phyloP scores from a whole-genome alignment of 2,888 invertebrate genomes.

The Melangyna quadrimaculata region DNA sequence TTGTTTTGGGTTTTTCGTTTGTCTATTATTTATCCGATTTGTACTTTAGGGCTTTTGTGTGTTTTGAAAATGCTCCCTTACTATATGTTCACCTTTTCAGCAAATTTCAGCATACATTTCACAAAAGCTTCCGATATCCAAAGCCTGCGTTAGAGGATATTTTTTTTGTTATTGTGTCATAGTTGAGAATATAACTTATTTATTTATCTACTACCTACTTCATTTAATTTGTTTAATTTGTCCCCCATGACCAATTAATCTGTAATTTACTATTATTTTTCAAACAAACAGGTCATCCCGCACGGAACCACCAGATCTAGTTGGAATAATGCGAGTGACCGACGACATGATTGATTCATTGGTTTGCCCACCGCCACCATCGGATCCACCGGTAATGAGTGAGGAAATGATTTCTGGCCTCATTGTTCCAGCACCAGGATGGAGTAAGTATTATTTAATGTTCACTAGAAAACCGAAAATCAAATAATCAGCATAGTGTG shows the following conservation, averaged over 20 bases:
- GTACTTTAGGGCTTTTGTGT: too few relatives aligned
- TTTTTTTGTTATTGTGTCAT: too few relatives aligned
- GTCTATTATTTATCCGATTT: too few relatives aligned
- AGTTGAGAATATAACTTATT: neutral
- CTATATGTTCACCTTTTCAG: too few relatives aligned
- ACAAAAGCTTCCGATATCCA: neutral
- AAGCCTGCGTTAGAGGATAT: neutral
- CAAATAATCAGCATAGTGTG: constrained; percentile 44
- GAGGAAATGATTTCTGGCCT: constrained; percentile 98
- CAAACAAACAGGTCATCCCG: constrained; percentile 86
- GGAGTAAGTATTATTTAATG: constrained; percentile 86
- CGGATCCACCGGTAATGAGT: constrained; percentile 95
- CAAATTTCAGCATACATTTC: too few relatives aligned
- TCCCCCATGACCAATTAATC: constrained; percentile 33
- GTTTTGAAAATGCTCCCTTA: too few relatives aligned
- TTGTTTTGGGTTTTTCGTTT: too few relatives aligned
- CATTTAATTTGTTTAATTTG: constrained; percentile 13
- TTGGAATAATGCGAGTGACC: constrained; percentile 91
- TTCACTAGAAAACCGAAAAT: constrained; percentile 37
- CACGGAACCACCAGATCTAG: constrained; percentile 89
- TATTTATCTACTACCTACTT: neutral
- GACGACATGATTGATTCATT: constrained; percentile 97
- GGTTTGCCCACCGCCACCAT: constrained; percentile 97
- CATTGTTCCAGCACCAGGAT: constrained; percentile 97
- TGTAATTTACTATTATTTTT: constrained; percentile 48